Conservation (phyloP, 2,113 vertebrate species). For the Pelecanoides urinatrix region DNA sequence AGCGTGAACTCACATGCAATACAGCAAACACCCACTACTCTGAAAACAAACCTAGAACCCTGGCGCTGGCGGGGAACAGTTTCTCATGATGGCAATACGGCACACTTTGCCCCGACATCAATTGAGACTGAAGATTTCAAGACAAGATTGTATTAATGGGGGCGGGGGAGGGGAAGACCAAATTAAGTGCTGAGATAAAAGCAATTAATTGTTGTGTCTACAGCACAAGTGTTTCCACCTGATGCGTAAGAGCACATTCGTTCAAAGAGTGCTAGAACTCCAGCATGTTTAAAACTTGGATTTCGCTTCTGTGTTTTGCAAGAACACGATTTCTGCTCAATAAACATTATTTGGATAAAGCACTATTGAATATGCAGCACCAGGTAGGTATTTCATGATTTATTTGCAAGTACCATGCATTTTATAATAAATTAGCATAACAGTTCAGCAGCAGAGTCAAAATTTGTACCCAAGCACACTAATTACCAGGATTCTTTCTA, state of each 20-base stretch:
- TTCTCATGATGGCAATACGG: neutral
- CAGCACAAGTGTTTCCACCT: neutral
- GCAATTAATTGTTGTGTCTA: neutral
- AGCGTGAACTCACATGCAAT: neutral
- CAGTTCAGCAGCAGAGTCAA: slow-evolving; percentile 42
- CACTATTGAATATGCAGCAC: neutral
- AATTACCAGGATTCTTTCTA: slow-evolving; percentile 23
- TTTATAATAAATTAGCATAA: slow-evolving; percentile 58
- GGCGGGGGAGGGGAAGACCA: neutral
- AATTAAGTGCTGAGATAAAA: neutral
- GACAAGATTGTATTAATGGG: neutral
- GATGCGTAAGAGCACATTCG: neutral
- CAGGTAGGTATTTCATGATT: slow-evolving; percentile 12
- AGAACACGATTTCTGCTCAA: neutral
- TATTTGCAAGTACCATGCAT: slow-evolving; percentile 47
- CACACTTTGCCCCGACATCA: neutral
- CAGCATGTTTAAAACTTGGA: neutral
- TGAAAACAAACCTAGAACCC: neutral
- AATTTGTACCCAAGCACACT: slow-evolving; percentile 24
- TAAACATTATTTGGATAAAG: slow-evolving; percentile 16
- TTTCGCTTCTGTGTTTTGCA: neutral
- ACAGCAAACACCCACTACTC: neutral
- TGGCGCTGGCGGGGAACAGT: neutral
- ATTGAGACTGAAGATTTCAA: neutral
- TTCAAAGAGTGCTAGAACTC: neutral